Base-by-base conservation (phyloP, 2,797 vertebrate genomes). In the Sebastes alutus region DNA sequence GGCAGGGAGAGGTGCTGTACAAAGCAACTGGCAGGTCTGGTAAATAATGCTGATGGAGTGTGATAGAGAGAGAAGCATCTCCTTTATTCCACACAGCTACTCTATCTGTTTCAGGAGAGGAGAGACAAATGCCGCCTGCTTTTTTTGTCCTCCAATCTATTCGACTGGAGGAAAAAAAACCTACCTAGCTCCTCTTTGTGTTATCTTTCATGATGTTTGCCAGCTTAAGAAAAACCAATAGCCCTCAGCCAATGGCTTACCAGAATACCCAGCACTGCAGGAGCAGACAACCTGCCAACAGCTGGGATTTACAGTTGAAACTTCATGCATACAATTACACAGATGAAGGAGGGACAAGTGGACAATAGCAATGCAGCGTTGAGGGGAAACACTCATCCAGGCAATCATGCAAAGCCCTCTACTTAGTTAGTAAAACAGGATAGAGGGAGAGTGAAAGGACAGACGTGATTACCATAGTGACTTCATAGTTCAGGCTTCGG, bases 1-100 rank as follows among this genome's bases (percentile, higher is more conserved):
- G 95, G 95, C 96, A 95, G 94, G 84, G 90, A 92, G 90, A 94
- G 92, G 93, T 92, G 94, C 90, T 91, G 93, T 92, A 93, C 94
- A 95, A 95, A 95, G 96, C 95, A 94, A 94, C 93, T 95, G 95
- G 95, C 95, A 96, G 94, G 91, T 93, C 94, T 92, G 94, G 91
- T 94, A 94, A 95, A 95, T 93, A 94, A 94, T 94, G 93, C 93
- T 94, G 93, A 95, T 94, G 90, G 94, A 96, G 94, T 93, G 90
- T 84, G 90, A 95, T 94, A 95, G 91, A 92, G 92, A 91, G 90
- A 93, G 85, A 89, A 95, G 92, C 92, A 74, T 93, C 92, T 91
- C 93, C 93, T 94, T 95, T 94, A 93, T 94, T 93, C 89, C 69
- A 88, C 91, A 93, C 88, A 80, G 90, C 86, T 82, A 93, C 92